Evolutionary conservation across 1,140 invertebrate species (phyloP).

Genomic region (Papilio polytes): DNA sequence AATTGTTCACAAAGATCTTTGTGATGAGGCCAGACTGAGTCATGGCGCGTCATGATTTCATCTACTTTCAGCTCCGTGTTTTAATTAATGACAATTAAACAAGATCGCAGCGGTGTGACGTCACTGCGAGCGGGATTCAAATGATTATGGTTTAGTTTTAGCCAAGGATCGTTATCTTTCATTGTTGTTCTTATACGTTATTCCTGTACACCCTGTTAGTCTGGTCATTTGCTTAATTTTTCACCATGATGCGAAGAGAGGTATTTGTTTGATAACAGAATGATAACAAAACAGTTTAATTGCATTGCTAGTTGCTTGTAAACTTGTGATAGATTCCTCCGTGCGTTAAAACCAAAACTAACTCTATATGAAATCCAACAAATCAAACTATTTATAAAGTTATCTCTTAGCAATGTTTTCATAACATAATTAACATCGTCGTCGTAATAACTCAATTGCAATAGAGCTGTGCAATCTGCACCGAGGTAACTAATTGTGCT

Average conservation of each 20-base stretch:
- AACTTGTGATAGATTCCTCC: neutral
- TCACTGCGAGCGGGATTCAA: neutral
- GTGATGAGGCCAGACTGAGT: neutral
- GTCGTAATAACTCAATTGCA: neutral
- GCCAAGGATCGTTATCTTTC: neutral
- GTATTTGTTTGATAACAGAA: neutral
- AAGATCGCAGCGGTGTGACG: neutral
- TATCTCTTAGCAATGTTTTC: no score
- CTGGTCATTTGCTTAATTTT: no score
- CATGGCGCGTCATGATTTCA: neutral
- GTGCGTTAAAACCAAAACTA: neutral
- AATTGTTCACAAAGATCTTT: no score
- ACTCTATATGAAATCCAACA: no score
- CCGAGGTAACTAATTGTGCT: neutral
- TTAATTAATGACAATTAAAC: conserved; percentile 11
- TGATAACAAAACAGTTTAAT: neutral
- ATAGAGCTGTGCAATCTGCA: neutral
- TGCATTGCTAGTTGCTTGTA: neutral
- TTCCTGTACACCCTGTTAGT: neutral
- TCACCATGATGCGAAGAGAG: neutral
- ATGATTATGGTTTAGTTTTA: no score
- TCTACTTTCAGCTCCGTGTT: neutral
- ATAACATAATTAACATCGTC: no score
- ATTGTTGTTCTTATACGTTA: neutral
- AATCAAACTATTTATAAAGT: no score